Percentiles rank a stretch among this genome's conserved stretches.
Evolutionary conservation across 2,888 invertebrate species (phyloP).

Genomic region (Teinopalpus imperialis): DNA sequence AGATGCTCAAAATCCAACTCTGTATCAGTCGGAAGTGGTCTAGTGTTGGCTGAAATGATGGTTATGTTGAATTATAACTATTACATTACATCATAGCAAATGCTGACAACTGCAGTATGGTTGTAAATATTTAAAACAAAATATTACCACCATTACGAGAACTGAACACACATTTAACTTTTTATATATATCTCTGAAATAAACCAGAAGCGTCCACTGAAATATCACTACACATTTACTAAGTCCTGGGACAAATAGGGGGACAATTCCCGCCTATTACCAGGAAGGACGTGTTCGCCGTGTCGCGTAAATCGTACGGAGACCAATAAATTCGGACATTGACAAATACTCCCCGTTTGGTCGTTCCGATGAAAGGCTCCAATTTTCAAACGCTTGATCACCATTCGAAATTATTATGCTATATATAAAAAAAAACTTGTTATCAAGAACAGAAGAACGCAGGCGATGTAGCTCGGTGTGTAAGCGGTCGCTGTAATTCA

Average conservation of each 20-base stretch:
- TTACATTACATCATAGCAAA: too few species aligned
- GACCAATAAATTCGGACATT: conserved; percentile 54
- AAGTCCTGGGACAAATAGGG: conserved; percentile 54
- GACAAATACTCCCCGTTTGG: conserved; percentile 28
- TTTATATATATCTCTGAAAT: conserved; percentile 27
- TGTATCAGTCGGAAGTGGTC: too few species aligned
- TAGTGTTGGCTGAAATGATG: too few species aligned
- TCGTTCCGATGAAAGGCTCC: conserved; percentile 7
- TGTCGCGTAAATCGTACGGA: conserved; percentile 53
- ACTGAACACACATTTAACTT: conserved; percentile 12
- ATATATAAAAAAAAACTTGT: too few species aligned
- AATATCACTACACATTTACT: conserved; percentile 55
- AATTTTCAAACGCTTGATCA: conserved; percentile 15
- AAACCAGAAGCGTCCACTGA: conserved; percentile 44
- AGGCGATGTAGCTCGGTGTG: too few species aligned
- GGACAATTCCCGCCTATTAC: conserved; percentile 50
- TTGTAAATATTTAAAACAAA: not conserved
- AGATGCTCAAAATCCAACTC: too few species aligned
- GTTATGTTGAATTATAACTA: too few species aligned
- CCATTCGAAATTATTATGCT: too few species aligned
- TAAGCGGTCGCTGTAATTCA: too few species aligned
- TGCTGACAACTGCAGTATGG: too few species aligned
- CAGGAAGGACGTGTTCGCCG: conserved; percentile 48
- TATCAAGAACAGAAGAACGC: too few species aligned
- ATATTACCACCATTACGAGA: conserved; percentile 9